Conservation (phyloP, 2,113 vertebrate genomes). For the Oncorhynchus mykiss region DNA sequence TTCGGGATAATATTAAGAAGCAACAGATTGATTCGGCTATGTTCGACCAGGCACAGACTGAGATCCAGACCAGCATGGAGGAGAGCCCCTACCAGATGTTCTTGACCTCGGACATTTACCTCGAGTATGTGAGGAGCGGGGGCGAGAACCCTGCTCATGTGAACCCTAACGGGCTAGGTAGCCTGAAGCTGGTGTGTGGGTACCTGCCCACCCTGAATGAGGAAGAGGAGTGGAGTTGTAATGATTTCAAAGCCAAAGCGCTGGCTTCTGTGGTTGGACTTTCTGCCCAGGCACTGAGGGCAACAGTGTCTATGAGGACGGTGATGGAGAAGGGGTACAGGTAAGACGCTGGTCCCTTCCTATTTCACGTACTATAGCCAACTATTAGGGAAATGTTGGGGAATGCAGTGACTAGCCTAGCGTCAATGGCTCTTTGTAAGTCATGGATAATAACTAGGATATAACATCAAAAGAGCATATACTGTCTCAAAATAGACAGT, state of each 20-base stretch:
- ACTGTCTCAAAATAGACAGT: no score
- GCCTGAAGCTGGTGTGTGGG: conserved; percentile 90
- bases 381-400: neutral
- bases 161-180: conserved; percentile 76
- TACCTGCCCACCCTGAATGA: conserved; percentile 95
- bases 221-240: conserved; percentile 95
- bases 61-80: conserved; percentile 96
- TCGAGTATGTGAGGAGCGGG: conserved; percentile 90
- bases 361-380: neutral
- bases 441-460: neutral
- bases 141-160: conserved; percentile 86
- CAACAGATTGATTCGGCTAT: conserved; percentile 95
- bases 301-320: conserved; percentile 76
- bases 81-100: conserved; percentile 97
- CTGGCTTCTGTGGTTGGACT: conserved; percentile 82
- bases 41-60: conserved; percentile 98
- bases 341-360: conserved; percentile 64
- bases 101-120: conserved; percentile 94
- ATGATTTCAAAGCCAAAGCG: conserved; percentile 82
- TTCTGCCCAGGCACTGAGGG: conserved; percentile 80
- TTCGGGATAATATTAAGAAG: conserved; percentile 91
- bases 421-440: neutral
- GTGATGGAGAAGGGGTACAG: conserved; percentile 85
- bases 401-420: neutral
- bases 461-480: no score